These are phyloP conservation scores for Cephus cinctus DNA, from an alignment of 1,140 invertebrate species.

Conservation along the genomic window DNA sequence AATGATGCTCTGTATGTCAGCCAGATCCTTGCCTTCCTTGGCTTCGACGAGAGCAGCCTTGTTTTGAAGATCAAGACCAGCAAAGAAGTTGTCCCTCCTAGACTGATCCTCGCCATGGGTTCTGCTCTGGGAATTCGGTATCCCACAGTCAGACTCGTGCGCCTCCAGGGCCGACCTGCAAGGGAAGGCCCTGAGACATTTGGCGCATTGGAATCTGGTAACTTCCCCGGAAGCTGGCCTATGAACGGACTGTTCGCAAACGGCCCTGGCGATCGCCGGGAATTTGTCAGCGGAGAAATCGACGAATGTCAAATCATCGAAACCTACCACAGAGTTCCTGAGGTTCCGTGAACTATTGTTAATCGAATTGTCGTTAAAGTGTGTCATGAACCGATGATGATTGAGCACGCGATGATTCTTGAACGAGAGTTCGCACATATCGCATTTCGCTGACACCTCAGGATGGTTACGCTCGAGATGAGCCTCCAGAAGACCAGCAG, in stretches of 20 bases:
- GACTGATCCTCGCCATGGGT: conserved; percentile 54
- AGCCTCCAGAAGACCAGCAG: conserved; percentile 60
- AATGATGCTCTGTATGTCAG: conserved; percentile 82
- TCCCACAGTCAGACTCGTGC: conserved; percentile 62
- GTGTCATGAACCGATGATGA: conserved; percentile 63
- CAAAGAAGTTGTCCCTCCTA: conserved; percentile 75
- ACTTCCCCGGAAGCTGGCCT: conserved; percentile 60
- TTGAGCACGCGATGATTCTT: conserved; percentile 70
- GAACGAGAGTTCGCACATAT: conserved; percentile 68
- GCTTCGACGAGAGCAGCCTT: conserved; percentile 55
- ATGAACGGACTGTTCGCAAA: conserved; percentile 70
- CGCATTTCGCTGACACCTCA: conserved; percentile 68
- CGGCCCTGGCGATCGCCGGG: conserved; percentile 69
- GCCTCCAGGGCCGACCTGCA: conserved; percentile 69
- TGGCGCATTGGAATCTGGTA: conserved; percentile 69
- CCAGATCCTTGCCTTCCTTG: conserved; percentile 66
- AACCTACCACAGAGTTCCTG: conserved; percentile 58
- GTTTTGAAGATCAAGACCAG: conserved; percentile 74
- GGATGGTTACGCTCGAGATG: conserved; percentile 74
- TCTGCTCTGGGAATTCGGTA: conserved; percentile 3
- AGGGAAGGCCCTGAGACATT: conserved; percentile 74
- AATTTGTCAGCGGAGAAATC: conserved; percentile 80
- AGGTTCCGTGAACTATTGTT: conserved; percentile 28
- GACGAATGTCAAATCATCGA: conserved; percentile 74
- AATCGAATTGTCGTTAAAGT: conserved; percentile 49